Evolutionary conservation across 2,888 invertebrate species (phyloP).

Genomic region (Lasius platythorax): DNA sequence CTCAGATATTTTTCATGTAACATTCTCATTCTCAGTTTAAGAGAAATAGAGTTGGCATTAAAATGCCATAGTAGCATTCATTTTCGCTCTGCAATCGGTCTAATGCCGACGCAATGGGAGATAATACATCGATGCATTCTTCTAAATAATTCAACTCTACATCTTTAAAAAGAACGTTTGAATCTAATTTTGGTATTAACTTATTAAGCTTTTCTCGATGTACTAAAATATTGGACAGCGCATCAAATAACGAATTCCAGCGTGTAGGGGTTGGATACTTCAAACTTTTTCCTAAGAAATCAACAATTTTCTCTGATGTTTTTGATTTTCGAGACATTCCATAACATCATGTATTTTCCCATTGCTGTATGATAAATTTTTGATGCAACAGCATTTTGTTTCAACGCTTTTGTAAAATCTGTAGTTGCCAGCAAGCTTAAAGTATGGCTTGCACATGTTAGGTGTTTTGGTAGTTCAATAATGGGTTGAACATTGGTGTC

Average conservation of each 20-base stretch:
- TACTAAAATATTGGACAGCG: no score
- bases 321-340: no score
- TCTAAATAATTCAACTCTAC: constrained; percentile 16
- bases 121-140: constrained; percentile 14
- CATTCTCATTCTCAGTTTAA: neutral
- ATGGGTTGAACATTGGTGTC: no score
- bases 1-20: neutral
- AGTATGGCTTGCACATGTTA: no score
- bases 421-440: neutral
- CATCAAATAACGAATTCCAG: no score
- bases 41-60: constrained; percentile 16
- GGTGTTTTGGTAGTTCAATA: no score
- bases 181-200: neutral
- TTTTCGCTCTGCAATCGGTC: constrained; percentile 11
- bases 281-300: no score
- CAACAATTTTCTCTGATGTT: no score
- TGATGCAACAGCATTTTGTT: constrained; percentile 9
- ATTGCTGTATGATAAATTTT: no score
- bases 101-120: constrained; percentile 13
- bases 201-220: no score
- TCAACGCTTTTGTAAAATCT: constrained; percentile 13
- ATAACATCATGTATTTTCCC: no score
- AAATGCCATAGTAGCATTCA: constrained; percentile 16
- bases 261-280: no score
- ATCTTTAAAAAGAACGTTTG: neutral